Conservation (phyloP, 2,888 invertebrate genomes). For the Conistra vaccinii region DNA sequence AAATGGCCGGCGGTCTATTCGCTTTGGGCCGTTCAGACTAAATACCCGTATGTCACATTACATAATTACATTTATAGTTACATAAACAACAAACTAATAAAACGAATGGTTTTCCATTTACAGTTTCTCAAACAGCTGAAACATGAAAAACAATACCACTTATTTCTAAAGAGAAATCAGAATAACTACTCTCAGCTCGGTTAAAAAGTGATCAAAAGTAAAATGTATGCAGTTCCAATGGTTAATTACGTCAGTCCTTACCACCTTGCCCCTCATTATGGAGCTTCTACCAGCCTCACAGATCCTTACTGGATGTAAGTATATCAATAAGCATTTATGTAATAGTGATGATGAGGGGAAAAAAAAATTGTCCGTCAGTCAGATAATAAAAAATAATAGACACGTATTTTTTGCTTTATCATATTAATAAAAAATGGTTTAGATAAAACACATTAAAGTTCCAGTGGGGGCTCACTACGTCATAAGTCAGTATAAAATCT, state of each 20-base stretch:
- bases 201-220: constrained; percentile 38
- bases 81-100: not conserved
- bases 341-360: too few species aligned
- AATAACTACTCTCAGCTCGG: not conserved
- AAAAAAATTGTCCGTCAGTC: too few species aligned
- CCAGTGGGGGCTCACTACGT: too few species aligned
- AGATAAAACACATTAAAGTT: too few species aligned
- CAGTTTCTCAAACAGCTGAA: not conserved
- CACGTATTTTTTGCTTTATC: too few species aligned
- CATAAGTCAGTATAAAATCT: too few species aligned
- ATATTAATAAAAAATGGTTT: too few species aligned
- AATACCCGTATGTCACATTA: not conserved
- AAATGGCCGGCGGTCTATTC: too few species aligned
- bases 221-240: constrained; percentile 87
- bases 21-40: too few species aligned
- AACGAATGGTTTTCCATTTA: not conserved
- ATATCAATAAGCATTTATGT: constrained; percentile 38
- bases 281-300: constrained; percentile 72
- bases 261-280: constrained; percentile 75
- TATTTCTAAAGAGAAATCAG: not conserved
- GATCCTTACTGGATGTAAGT: constrained; percentile 89
- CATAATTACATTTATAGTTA: constrained; percentile 15
- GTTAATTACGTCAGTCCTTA: constrained; percentile 84
- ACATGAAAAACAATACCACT: not conserved
- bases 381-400: too few species aligned